Conservation (phyloP, 2,888 invertebrate genomes). For the Ligdia adustata region DNA sequence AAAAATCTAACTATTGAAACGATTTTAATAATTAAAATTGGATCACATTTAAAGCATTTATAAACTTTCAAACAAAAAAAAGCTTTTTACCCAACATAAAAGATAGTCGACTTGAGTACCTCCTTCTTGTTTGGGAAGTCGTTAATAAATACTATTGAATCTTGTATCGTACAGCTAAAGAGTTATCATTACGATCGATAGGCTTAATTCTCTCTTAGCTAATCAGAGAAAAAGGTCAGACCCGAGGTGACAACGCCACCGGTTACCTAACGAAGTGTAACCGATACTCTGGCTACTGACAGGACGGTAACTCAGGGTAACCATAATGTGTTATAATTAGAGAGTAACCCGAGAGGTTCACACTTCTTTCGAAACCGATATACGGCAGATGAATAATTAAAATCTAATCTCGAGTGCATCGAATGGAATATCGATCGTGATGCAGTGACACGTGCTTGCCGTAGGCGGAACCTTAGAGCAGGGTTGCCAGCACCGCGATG, state of each 20-base stretch:
- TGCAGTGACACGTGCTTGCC: slow-evolving; percentile 48
- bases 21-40: no score
- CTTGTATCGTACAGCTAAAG: neutral
- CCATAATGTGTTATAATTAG: neutral
- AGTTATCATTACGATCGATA: neutral
- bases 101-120: no score
- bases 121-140: no score
- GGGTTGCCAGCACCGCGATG: slow-evolving; percentile 32
- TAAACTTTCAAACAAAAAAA: no score
- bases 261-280: slow-evolving; percentile 13
- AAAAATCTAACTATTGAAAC: no score
- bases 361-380: slow-evolving; percentile 28
- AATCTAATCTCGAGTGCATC: slow-evolving; percentile 32
- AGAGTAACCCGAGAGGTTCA: slow-evolving; percentile 32
- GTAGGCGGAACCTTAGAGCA: slow-evolving; percentile 49
- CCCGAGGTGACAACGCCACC: slow-evolving; percentile 15
- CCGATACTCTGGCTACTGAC: slow-evolving; percentile 23
- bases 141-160: no score
- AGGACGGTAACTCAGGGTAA: slow-evolving; percentile 16
- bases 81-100: no score
- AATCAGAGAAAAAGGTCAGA: slow-evolving; percentile 10
- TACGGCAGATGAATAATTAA: slow-evolving; percentile 34
- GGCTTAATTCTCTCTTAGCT: neutral
- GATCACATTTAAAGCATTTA: no score
- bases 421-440: slow-evolving; percentile 39